Percentiles rank a stretch among this genome's conserved stretches.
These are phyloP conservation scores for Drosophila parthenogenetica DNA, from an alignment of 2,888 invertebrate genomes.

Conservation along the genomic window DNA sequence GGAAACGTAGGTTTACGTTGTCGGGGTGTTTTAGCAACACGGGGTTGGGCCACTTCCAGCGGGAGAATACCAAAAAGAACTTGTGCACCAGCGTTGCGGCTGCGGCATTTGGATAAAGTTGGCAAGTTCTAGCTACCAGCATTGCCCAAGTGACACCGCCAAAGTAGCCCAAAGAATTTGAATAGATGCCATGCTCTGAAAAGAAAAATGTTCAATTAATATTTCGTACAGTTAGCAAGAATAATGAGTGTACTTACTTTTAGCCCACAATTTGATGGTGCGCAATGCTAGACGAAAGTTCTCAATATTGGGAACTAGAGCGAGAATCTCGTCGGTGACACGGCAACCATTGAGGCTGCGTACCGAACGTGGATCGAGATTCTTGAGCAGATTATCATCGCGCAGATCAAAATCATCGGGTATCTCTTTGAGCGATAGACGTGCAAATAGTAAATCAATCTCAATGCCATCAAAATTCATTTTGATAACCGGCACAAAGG, in stretches of 20 bases:
- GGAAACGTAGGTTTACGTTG: conserved; percentile 94
- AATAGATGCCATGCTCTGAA: conserved; percentile 98
- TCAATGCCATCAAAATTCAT: conserved; percentile 99
- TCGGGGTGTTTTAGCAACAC: conserved; percentile 97
- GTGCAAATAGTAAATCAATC: conserved; percentile 98
- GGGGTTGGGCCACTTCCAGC: conserved; percentile 99
- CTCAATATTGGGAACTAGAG: conserved; percentile 97
- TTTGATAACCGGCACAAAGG: conserved; percentile 99
- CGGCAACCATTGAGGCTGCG: conserved; percentile 98
- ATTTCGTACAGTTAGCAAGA: neutral
- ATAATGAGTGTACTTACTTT: conserved; percentile 88
- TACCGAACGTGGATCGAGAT: conserved; percentile 98
- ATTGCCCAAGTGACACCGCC: conserved; percentile 99
- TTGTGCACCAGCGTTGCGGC: conserved; percentile 98
- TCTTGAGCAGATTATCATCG: conserved; percentile 96
- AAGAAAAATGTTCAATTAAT: neutral
- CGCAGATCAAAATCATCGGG: conserved; percentile 95
- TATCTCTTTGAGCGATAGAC: conserved; percentile 97
- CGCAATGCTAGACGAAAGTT: conserved; percentile 96
- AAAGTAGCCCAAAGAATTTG: conserved; percentile 98
- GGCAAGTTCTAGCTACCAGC: conserved; percentile 98
- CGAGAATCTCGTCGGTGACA: conserved; percentile 98
- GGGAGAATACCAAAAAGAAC: conserved; percentile 98
- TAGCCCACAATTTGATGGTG: conserved; percentile 99
- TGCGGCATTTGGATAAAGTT: conserved; percentile 98